Evolutionary conservation across 2,113 vertebrate species (phyloP), one percentile per base, ranked within the genome.

Genomic region (Sula dactylatra): DNA sequence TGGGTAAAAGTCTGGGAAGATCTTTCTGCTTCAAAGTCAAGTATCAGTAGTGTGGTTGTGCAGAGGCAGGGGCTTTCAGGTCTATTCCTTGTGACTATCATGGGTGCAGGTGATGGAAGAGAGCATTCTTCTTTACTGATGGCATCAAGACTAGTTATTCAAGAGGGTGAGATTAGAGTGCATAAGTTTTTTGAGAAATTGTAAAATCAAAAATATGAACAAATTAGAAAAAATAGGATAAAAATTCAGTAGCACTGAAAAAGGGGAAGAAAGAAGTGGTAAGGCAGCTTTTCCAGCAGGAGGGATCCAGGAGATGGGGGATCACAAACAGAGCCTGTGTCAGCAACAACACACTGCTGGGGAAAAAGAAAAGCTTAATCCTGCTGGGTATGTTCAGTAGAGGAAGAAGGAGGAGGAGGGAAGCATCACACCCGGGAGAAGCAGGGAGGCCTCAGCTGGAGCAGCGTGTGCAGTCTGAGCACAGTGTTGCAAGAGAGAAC

Each of bases 201-300:
- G 32, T 13, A 24, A n/a, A 50, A 34, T 20, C 3, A 44, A 21
- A 22, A 21, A 34, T 34, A 49, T 3, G 25, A 12, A 34, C 20
- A 65, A 38, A 45, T 20, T n/a, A 27, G 8, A 76, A 36, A 9
- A 6, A 29, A 11, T 2, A 31, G 54, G 40, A 20, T 14, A 9
- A 44, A 26, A 17, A 42, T 7, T 10, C 26, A 38, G n/a, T 5
- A 24, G 36, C 10, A 5, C 81, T 52, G 20, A 14, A 38, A 22
- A 3, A 9, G 10, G 8, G 44, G 34, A 24, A 47, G 47, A 22
- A 34, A 29, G 36, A 38, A 40, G 1, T 0, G 0, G 13, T 10
- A 19, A 52, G 56, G 26, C 69, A 65, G 34, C 25, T 2, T 38
- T 16, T 8, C 10, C 44, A 62, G 49, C 61, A 81, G 74, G n/a